A percentile compares a stretch with the other conserved stretches of the same genome.
These are phyloP conservation scores for Aspidiotus destructor DNA, from an alignment of 2,888 invertebrate genomes.

Conservation along the genomic window DNA sequence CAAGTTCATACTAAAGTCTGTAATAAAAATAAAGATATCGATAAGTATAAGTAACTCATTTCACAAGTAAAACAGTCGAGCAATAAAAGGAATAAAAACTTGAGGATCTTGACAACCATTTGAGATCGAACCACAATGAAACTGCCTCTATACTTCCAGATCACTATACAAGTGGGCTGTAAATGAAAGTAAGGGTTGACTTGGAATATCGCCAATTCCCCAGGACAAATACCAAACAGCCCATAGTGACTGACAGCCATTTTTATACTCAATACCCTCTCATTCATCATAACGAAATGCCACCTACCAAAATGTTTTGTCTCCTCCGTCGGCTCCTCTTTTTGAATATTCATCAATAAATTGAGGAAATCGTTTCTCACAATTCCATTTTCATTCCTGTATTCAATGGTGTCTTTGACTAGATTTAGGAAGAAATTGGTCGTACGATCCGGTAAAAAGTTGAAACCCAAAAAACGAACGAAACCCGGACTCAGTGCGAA, in stretches of 20 bases:
- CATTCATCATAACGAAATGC: background rate
- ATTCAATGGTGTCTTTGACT: conserved; percentile 22
- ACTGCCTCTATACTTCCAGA: background rate
- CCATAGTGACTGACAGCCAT: background rate
- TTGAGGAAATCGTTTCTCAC: conserved; percentile 26
- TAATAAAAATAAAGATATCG: background rate
- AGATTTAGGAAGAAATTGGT: conserved; percentile 26
- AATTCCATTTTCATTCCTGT: conserved; percentile 23
- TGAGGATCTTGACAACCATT: background rate
- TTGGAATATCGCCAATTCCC: too few relatives aligned
- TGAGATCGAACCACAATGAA: background rate
- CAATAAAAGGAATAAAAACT: background rate
- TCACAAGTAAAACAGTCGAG: background rate
- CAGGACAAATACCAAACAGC: too few relatives aligned
- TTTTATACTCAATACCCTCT: background rate
- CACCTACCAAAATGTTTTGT: background rate
- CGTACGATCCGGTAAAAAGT: conserved; percentile 3
- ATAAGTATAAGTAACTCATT: background rate
- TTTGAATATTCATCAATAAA: conserved; percentile 13
- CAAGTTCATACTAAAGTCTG: conserved; percentile 10
- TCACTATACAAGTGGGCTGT: background rate
- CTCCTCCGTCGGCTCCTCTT: conserved; percentile 4
- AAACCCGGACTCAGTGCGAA: conserved; percentile 3
- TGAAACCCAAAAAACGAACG: conserved; percentile 4
- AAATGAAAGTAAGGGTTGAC: too few relatives aligned